Evolutionary conservation across 2,888 invertebrate genomes (phyloP).

Genomic region (Diplolepis rosae): DNA sequence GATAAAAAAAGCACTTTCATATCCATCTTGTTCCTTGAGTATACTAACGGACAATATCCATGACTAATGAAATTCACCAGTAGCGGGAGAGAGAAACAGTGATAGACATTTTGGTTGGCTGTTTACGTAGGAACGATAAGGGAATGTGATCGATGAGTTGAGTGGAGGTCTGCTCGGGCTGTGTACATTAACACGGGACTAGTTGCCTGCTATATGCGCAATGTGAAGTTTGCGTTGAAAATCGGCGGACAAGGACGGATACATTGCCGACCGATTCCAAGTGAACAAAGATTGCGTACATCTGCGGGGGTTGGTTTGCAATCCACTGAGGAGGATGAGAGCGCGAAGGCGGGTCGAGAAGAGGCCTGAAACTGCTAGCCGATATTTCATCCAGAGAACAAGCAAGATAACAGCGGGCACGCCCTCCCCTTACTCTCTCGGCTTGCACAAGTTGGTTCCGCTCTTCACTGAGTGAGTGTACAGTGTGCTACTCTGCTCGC

Average conservation of each 20-base stretch:
- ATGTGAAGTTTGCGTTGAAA: not conserved
- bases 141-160: conserved; percentile 17
- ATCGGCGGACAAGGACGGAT: not conserved
- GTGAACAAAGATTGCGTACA: not conserved
- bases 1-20: conserved; percentile 12
- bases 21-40: conserved; percentile 20
- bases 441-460: conserved; percentile 45
- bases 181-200: not conserved
- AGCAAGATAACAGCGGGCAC: conserved; percentile 68
- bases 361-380: conserved; percentile 64
- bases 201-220: not conserved
- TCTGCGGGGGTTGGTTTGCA: conserved; percentile 32
- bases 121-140: conserved; percentile 6
- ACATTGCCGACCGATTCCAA: not conserved
- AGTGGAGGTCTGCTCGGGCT: not conserved
- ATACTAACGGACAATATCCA: conserved; percentile 6
- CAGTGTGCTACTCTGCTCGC: conserved; percentile 46
- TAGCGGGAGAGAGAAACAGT: conserved; percentile 11
- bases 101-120: conserved; percentile 2
- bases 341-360: conserved; percentile 42
- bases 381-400: conserved; percentile 70
- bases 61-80: conserved; percentile 10
- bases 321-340: conserved; percentile 37
- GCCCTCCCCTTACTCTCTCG: conserved; percentile 48
- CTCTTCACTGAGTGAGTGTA: conserved; percentile 43